Percentiles rank a stretch among this genome's conserved stretches.
These are phyloP conservation scores for Paramuricea clavata DNA, from an alignment of 92 coral and sea anemone genomes.

Conservation along the genomic window DNA sequence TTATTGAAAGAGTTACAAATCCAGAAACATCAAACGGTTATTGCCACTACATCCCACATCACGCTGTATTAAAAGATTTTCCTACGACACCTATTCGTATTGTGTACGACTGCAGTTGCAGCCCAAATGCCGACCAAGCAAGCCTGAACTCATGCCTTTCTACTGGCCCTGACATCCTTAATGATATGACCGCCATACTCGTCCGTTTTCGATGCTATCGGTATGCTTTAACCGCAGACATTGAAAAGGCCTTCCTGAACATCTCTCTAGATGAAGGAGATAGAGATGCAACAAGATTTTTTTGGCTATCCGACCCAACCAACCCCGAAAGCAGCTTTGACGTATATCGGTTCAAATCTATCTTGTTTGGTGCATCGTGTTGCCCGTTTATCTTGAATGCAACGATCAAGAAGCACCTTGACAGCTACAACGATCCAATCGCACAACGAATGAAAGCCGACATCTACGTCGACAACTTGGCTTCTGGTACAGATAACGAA, in stretches of 20 bases:
- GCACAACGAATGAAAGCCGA: background rate
- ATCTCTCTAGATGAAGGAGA: constrained; percentile 52
- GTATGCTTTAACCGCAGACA: constrained; percentile 61
- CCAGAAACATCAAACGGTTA: background rate
- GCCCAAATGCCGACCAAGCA: constrained; percentile 33
- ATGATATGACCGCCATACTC: constrained; percentile 62
- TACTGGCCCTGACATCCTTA: constrained; percentile 60
- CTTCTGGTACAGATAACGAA: background rate
- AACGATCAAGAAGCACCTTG: constrained; percentile 67
- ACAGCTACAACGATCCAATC: background rate
- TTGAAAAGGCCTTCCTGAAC: constrained; percentile 68
- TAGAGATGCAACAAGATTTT: constrained; percentile 72
- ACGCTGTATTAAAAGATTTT: constrained; percentile 66
- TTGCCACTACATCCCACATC: constrained; percentile 69
- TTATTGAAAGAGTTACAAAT: constrained; percentile 3
- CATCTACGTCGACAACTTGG: constrained; percentile 24
- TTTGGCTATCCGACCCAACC: constrained; percentile 59
- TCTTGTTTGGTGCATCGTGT: constrained; percentile 58
- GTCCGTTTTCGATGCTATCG: constrained; percentile 58
- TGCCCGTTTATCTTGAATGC: constrained; percentile 63
- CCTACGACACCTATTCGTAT: constrained; percentile 61
- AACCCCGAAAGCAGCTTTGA: constrained; percentile 53
- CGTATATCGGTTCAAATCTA: constrained; percentile 59
- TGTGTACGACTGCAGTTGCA: constrained; percentile 66
- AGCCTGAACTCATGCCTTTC: constrained; percentile 65